Evolutionary conservation across 2,888 invertebrate genomes (phyloP).

Genomic region (Lepidocyrtoides sp.): DNA sequence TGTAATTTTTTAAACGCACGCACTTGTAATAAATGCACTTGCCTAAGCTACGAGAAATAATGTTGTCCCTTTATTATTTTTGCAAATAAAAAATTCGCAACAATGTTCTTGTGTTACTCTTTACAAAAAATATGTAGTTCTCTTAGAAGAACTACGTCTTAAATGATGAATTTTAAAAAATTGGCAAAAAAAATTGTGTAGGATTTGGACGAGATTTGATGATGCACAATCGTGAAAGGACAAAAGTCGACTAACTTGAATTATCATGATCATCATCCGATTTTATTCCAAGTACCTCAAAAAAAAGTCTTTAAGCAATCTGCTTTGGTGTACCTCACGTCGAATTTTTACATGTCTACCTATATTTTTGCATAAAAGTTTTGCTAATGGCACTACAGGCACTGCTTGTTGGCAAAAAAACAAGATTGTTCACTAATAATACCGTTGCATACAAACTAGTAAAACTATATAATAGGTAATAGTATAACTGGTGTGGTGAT

Average conservation of each 20-base stretch:
- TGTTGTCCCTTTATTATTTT: background rate
- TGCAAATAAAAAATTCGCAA: background rate
- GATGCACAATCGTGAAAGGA: conserved; percentile 12
- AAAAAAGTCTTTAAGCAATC: background rate
- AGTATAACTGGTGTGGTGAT: background rate
- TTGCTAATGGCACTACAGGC: background rate
- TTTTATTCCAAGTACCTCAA: background rate
- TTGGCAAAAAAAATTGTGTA: too few relatives aligned
- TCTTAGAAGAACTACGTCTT: background rate
- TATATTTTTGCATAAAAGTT: conserved; percentile 6
- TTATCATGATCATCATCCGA: background rate
- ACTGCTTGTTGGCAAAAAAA: background rate
- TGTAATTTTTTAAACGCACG: too few relatives aligned
- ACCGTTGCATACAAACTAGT: background rate
- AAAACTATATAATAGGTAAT: background rate
- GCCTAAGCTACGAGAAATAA: too few relatives aligned
- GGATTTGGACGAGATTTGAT: background rate
- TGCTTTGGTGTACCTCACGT: background rate
- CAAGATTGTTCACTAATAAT: background rate
- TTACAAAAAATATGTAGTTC: background rate
- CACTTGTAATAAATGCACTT: too few relatives aligned
- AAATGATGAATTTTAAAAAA: too few relatives aligned
- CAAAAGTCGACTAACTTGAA: conserved; percentile 38
- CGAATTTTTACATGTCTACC: background rate
- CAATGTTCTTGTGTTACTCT: background rate